phyloP scores from a whole-genome alignment of 2,888 invertebrate species.

The Beris morrisii region DNA sequence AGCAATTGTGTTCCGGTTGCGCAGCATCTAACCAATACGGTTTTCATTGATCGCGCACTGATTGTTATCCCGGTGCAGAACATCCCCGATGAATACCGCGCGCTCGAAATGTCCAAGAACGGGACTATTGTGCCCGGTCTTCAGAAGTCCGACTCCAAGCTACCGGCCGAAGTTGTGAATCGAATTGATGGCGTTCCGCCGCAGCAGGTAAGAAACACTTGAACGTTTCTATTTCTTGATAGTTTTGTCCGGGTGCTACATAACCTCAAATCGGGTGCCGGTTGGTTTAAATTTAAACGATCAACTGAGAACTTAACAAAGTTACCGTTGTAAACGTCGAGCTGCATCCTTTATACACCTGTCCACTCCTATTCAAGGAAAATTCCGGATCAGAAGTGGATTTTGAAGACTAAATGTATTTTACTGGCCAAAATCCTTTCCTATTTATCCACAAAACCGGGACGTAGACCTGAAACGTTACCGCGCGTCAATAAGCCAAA shows the following conservation, averaged over 20 bases:
- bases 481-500: no score
- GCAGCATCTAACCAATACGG: constrained; percentile 97
- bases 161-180: constrained; percentile 89
- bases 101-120: constrained; percentile 88
- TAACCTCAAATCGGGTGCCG: no score
- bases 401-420: no score
- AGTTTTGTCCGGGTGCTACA: not conserved
- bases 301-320: no score
- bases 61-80: constrained; percentile 90
- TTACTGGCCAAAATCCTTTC: no score
- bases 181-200: constrained; percentile 80
- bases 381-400: no score
- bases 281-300: no score
- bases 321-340: no score
- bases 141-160: constrained; percentile 77
- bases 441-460: no score
- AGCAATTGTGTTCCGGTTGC: constrained; percentile 88
- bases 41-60: constrained; percentile 96
- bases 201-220: constrained; percentile 61
- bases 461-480: no score
- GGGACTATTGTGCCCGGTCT: constrained; percentile 87
- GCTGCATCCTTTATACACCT: no score
- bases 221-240: not conserved
- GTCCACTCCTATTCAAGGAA: no score
- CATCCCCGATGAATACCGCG: constrained; percentile 95